Evolutionary conservation across 2,113 vertebrate species (phyloP).

Genomic region (Nymphicus hollandicus): DNA sequence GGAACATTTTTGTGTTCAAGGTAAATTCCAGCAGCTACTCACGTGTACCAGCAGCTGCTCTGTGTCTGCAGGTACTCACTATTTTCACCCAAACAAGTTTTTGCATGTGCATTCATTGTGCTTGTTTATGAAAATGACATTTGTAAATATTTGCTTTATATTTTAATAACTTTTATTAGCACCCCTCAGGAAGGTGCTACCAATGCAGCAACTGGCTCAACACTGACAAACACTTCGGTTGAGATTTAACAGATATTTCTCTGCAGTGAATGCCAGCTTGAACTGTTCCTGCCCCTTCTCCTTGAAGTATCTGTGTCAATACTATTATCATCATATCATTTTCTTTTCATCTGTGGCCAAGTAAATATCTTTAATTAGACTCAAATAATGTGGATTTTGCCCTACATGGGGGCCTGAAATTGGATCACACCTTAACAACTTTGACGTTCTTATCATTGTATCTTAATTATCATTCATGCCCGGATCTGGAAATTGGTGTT

Average conservation of each 20-base stretch:
- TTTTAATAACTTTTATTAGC: constrained; percentile 22
- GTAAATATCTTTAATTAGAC: constrained; percentile 3
- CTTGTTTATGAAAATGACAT: not conserved
- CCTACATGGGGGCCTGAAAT: not conserved
- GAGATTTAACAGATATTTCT: not conserved
- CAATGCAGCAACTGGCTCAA: not conserved
- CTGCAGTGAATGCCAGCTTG: not conserved
- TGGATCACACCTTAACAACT: not conserved
- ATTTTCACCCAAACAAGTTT: constrained; percentile 36
- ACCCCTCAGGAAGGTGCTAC: not conserved
- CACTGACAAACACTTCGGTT: not conserved
- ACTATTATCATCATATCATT: not conserved
- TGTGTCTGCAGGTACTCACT: not conserved
- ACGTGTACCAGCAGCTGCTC: not conserved
- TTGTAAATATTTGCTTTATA: constrained; percentile 8
- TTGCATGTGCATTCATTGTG: not conserved
- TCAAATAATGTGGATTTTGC: not conserved
- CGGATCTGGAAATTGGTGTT: not conserved
- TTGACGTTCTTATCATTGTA: not conserved
- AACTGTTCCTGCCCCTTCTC: not conserved
- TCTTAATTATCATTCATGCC: not conserved
- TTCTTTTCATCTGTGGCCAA: constrained; percentile 35
- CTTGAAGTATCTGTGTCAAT: not conserved
- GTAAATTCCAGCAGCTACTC: not conserved
- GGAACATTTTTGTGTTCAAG: constrained; percentile 10